A percentile compares a stretch with the other conserved stretches of the same genome.
Conservation (phyloP, 2,888 invertebrate genomes). For the Hypercompe scribonia region DNA sequence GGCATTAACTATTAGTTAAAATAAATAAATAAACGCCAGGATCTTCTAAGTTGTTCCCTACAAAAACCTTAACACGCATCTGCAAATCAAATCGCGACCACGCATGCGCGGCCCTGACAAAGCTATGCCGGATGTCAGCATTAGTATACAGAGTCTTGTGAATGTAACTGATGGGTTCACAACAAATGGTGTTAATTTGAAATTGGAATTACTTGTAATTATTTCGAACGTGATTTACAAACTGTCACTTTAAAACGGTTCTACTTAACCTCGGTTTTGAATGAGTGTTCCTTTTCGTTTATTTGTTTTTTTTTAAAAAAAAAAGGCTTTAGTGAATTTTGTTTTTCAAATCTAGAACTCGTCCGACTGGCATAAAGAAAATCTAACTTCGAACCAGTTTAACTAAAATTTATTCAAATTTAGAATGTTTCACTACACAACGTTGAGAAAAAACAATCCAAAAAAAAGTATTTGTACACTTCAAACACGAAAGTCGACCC, state of each 20-base stretch:
- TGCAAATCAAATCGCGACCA: constrained; percentile 83
- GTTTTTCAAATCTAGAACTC: not conserved
- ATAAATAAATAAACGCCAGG: constrained; percentile 6
- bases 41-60: constrained; percentile 54
- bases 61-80: constrained; percentile 66
- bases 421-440: too few species aligned
- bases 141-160: constrained; percentile 47
- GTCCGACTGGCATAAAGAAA: too few species aligned
- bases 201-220: constrained; percentile 15
- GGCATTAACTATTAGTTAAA: not conserved
- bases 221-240: not conserved
- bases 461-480: too few species aligned
- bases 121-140: constrained; percentile 67
- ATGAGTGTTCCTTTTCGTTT: not conserved
- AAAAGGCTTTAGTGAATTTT: not conserved
- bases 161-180: constrained; percentile 41
- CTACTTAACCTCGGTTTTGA: not conserved
- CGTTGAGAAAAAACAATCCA: too few species aligned
- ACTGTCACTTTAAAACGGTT: not conserved
- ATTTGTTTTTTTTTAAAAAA: not conserved
- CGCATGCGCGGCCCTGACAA: constrained; percentile 58
- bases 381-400: too few species aligned
- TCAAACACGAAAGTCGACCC: too few species aligned
- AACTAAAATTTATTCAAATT: too few species aligned
- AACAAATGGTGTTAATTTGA: constrained; percentile 16